These are phyloP conservation scores for Hipposideros larvatus DNA, from an alignment of 2,797 vertebrate species.

Conservation along the genomic window DNA sequence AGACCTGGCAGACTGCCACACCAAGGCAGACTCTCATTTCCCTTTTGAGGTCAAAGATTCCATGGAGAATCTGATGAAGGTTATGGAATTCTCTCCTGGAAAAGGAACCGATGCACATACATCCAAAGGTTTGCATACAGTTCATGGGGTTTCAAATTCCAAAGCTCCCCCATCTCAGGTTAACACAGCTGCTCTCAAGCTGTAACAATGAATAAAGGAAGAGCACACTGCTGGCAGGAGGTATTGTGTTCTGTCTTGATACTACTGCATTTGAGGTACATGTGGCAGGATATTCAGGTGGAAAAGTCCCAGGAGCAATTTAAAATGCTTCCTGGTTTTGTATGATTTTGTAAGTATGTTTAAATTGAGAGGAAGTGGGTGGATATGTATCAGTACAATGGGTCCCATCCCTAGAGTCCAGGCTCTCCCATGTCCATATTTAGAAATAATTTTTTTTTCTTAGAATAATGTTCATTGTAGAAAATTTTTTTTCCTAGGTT, in stretches of 20 bases:
- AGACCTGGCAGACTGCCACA: not conserved
- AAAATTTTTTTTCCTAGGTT: not conserved
- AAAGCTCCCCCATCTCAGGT: not conserved
- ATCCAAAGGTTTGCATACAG: not conserved
- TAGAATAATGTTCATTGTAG: not conserved
- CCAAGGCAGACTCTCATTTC: not conserved
- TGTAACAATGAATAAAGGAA: not conserved
- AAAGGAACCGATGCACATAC: not conserved
- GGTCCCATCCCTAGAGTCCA: not conserved
- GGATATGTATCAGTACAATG: not conserved
- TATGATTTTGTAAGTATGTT: not conserved
- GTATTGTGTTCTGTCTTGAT: not conserved
- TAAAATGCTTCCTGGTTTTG: constrained; percentile 58
- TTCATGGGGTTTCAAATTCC: not conserved
- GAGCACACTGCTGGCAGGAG: not conserved
- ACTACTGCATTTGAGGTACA: not conserved
- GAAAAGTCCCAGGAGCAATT: not conserved
- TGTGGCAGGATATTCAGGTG: constrained; percentile 16
- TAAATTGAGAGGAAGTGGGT: constrained; percentile 6
- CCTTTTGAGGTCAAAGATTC: not conserved
- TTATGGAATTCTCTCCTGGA: not conserved
- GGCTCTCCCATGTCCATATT: not conserved
- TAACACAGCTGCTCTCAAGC: not conserved
- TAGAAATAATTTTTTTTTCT: not conserved
- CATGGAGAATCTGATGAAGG: not conserved